Evolutionary conservation across 35 echinoderm and acorn worm species (phyloP).

Genomic region (Apostichopus parvimensis): DNA sequence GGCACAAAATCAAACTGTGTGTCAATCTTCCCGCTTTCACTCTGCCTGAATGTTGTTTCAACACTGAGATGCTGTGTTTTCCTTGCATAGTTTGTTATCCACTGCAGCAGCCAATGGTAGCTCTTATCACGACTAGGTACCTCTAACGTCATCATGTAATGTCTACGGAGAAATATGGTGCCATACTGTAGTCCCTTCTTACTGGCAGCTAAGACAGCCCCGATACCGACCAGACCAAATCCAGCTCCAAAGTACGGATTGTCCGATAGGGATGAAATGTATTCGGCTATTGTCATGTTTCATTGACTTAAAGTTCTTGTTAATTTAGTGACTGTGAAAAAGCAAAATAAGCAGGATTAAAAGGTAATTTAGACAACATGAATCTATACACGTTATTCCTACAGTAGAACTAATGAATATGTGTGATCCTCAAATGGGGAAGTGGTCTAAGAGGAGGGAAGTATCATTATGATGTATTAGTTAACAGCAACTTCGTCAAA

Average conservation of each 20-base stretch:
- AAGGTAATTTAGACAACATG: too few species aligned
- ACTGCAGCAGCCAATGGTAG: conserved; percentile 95
- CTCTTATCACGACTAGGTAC: conserved; percentile 97
- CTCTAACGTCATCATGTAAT: conserved; percentile 94
- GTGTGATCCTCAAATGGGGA: too few species aligned
- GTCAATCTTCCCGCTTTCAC: conserved; percentile 85
- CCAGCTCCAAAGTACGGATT: conserved; percentile 99
- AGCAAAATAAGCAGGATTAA: too few species aligned
- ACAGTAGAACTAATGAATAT: too few species aligned
- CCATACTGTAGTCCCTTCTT: conserved; percentile 95
- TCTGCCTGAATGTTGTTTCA: conserved; percentile 83
- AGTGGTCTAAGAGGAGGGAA: too few species aligned
- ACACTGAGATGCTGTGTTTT: conserved; percentile 86
- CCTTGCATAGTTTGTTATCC: conserved; percentile 83
- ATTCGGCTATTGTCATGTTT: conserved; percentile 14
- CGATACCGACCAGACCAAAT: conserved; percentile 91
- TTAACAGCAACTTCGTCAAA: too few species aligned
- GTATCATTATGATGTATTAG: too few species aligned
- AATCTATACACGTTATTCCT: too few species aligned
- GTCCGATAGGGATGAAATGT: conserved; percentile 40
- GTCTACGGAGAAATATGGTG: conserved; percentile 79
- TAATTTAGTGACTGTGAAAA: too few species aligned
- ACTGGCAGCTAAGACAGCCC: conserved; percentile 67
- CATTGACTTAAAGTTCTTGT: background rate
- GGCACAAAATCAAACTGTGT: conserved; percentile 97